Conservation (phyloP, 2,113 vertebrate genomes). For the Sylvilagus bachmani region DNA sequence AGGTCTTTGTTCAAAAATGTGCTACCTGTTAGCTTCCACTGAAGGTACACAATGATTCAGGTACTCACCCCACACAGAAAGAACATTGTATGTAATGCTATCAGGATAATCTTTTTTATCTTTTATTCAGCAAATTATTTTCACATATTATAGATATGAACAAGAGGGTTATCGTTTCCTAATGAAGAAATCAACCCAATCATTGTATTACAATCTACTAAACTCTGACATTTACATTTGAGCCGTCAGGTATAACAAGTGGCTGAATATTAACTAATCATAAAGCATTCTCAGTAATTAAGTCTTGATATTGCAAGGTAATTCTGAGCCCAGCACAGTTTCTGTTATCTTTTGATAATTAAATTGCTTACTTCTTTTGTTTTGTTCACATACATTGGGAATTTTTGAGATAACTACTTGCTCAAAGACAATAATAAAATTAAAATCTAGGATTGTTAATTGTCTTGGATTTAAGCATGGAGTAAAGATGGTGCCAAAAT, state of each 20-base stretch:
- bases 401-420: not conserved
- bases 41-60: not conserved
- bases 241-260: not conserved
- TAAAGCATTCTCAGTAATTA: not conserved
- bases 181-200: not conserved
- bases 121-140: not conserved
- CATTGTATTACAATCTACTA: not conserved
- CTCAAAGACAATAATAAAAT: conserved; percentile 22
- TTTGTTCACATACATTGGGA: not conserved
- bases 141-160: not conserved
- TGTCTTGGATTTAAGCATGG: not conserved
- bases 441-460: not conserved
- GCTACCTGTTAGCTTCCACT: not conserved
- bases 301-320: not conserved
- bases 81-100: not conserved
- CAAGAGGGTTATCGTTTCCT: not conserved
- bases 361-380: not conserved
- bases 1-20: not conserved
- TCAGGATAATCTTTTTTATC: not conserved
- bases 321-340: not conserved
- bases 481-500: not conserved
- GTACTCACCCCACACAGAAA: not conserved
- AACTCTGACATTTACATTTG: not conserved
- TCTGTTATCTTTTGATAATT: not conserved
- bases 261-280: conserved; percentile 1